A percentile compares a stretch with the other conserved stretches of the same genome.
phyloP scores from a whole-genome alignment of 2,888 invertebrate genomes.

The Himalopsyche japonica region DNA sequence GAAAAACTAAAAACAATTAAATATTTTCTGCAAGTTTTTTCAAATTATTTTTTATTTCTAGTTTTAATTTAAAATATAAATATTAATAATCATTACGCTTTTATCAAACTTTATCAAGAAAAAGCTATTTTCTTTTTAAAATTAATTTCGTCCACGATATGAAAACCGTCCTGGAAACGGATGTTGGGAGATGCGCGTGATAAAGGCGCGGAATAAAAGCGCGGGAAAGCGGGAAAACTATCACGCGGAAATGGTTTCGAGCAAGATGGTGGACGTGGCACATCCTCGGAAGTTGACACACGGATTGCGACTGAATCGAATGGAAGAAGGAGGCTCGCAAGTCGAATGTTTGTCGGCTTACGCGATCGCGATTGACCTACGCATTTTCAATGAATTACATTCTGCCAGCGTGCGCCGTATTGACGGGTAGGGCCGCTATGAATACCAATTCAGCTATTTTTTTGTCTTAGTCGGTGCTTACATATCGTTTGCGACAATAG shows the following conservation, averaged over 20 bases:
- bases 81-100: too few relatives aligned
- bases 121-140: background rate
- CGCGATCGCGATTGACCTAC: constrained; percentile 42
- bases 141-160: background rate
- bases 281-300: constrained; percentile 23
- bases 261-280: background rate
- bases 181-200: background rate
- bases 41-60: too few relatives aligned
- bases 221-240: background rate
- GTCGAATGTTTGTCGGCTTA: constrained; percentile 21
- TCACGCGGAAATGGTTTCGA: constrained; percentile 7
- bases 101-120: too few relatives aligned
- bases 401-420: constrained; percentile 10
- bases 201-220: background rate
- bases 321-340: constrained; percentile 13
- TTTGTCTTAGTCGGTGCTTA: background rate
- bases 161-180: background rate
- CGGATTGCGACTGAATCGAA: constrained; percentile 33
- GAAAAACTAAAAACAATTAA: too few relatives aligned
- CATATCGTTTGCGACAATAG: background rate
- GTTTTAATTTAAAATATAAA: too few relatives aligned
- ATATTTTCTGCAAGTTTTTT: too few relatives aligned
- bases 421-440: constrained; percentile 14
- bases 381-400: constrained; percentile 37
- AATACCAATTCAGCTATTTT: background rate